Percentiles rank a stretch among this genome's conserved stretches.
These are phyloP conservation scores for Bolinopsis microptera DNA, from an alignment of 37 sponge, comb jelly and placozoan genomes.

Conservation along the genomic window DNA sequence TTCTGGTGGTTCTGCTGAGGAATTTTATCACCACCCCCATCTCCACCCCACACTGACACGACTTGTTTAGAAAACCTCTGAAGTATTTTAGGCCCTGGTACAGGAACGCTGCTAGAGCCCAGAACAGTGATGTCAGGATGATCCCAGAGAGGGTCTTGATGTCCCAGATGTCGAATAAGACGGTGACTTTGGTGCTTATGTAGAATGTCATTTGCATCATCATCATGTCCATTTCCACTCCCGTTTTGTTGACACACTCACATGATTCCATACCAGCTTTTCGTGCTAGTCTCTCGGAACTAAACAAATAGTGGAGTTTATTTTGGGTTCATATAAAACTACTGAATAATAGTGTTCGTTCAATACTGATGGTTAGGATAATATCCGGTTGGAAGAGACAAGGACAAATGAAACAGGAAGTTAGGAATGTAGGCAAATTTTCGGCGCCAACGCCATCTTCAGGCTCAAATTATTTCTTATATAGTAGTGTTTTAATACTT, in stretches of 20 bases:
- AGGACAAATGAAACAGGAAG: no score
- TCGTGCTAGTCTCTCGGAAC: no score
- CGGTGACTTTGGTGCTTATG: slow-evolving; percentile 23
- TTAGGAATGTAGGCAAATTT: no score
- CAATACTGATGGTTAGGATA: no score
- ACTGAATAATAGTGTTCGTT: no score
- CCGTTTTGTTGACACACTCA: background rate
- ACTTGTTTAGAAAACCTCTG: background rate
- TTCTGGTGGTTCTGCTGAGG: background rate
- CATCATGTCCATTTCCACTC: slow-evolving; percentile 52
- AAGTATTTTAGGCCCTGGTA: slow-evolving; percentile 43
- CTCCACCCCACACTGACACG: background rate
- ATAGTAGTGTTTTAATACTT: no score
- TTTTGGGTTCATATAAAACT: no score
- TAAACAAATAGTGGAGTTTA: no score
- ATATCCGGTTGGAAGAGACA: no score
- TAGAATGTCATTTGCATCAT: slow-evolving; percentile 67
- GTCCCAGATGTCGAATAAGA: slow-evolving; percentile 39
- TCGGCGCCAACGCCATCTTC: no score
- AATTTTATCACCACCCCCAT: background rate
- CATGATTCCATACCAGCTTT: no score
- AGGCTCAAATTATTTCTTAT: no score
- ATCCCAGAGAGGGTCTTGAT: slow-evolving; percentile 37
- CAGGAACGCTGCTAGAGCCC: slow-evolving; percentile 3
- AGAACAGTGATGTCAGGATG: background rate